These are phyloP conservation scores for Agrotis puta DNA, from an alignment of 2,888 invertebrate species.

Conservation along the genomic window DNA sequence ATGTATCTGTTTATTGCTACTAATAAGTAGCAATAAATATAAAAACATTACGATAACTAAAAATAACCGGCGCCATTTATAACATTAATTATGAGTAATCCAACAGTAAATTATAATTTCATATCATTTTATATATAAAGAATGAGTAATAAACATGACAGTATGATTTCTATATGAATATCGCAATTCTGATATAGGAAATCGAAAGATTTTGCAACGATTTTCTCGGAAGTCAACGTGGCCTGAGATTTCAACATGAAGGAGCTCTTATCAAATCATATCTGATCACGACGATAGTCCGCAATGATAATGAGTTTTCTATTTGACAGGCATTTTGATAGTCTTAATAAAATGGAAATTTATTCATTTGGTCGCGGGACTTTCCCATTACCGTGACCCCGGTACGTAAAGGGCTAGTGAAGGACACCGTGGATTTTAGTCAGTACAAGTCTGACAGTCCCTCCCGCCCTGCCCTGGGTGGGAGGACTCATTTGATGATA, in stretches of 20 bases:
- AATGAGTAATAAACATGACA: background rate
- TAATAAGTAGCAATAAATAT: background rate
- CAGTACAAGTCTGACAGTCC: no score
- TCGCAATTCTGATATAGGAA: background rate
- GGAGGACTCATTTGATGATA: no score
- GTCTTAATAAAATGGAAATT: no score
- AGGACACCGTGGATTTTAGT: no score
- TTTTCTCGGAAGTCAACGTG: background rate
- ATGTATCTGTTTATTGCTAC: no score
- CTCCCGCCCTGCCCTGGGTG: no score
- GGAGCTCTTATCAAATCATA: background rate
- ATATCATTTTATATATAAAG: background rate
- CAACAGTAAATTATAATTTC: background rate
- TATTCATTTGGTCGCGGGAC: no score
- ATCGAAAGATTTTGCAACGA: background rate
- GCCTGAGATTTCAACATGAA: background rate
- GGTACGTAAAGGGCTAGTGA: no score
- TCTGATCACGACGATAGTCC: no score
- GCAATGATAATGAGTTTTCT: no score
- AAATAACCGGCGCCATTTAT: conserved; percentile 8
- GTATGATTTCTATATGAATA: background rate
- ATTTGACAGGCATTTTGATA: no score
- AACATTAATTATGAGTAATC: conserved; percentile 1
- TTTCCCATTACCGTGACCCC: no score
- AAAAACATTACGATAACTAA: conserved; percentile 1